These are phyloP conservation scores for Cheilosia impressa DNA, from an alignment of 2,888 invertebrate genomes.

Conservation along the genomic window DNA sequence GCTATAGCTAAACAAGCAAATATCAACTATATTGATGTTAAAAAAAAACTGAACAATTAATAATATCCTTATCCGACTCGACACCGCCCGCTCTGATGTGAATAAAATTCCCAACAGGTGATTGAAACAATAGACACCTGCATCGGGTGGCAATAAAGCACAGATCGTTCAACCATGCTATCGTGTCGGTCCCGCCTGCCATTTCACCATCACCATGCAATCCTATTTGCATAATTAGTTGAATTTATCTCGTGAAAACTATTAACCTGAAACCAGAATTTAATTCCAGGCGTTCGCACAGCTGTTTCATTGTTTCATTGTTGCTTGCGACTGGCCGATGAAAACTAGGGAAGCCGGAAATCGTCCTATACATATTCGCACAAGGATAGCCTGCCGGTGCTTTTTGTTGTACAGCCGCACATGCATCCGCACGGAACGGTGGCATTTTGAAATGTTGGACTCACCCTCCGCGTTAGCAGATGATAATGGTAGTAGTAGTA, in stretches of 20 bases:
- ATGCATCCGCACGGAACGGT: conserved; percentile 21
- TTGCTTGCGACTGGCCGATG: conserved; percentile 2
- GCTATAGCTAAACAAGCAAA: too few relatives aligned
- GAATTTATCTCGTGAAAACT: conserved; percentile 58
- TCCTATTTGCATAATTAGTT: conserved; percentile 49
- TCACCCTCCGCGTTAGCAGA: conserved; percentile 7
- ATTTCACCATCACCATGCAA: not conserved
- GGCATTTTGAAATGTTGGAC: conserved; percentile 36
- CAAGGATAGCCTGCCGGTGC: conserved; percentile 14
- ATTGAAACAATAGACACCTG: conserved; percentile 29
- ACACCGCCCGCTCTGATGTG: conserved; percentile 8
- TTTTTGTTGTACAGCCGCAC: conserved; percentile 17
- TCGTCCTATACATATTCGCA: conserved; percentile 19
- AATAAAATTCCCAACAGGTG: conserved; percentile 31
- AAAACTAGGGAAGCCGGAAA: conserved; percentile 40
- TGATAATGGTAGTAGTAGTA: not conserved
- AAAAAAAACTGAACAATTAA: not conserved
- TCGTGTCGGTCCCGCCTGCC: conserved; percentile 2
- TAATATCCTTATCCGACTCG: not conserved
- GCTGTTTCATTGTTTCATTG: conserved; percentile 48
- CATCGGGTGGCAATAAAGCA: not conserved
- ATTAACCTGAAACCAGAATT: conserved; percentile 58
- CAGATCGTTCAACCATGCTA: conserved; percentile 3
- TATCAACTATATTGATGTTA: not conserved
- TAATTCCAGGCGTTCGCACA: conserved; percentile 41